Percentiles rank a stretch among this genome's conserved stretches.
Conservation (phyloP, 2,113 vertebrate species). For the Podarcis muralis region DNA sequence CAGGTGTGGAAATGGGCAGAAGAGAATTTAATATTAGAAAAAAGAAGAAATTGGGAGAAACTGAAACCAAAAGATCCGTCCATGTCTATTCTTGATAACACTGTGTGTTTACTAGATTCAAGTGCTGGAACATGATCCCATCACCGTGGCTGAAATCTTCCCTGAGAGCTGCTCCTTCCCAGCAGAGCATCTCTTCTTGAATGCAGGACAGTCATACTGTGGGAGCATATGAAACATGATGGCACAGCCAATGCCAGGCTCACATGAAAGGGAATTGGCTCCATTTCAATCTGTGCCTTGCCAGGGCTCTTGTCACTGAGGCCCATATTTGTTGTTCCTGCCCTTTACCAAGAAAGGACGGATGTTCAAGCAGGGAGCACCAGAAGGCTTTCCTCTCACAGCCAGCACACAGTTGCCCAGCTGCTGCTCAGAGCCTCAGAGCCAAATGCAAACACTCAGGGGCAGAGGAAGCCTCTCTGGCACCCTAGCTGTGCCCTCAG, state of each 20-base stretch:
- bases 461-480: not conserved
- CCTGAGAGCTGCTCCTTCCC: too few species aligned
- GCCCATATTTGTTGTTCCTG: too few species aligned
- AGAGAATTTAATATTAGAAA: too few species aligned
- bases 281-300: not conserved
- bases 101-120: too few species aligned
- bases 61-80: too few species aligned
- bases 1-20: too few species aligned
- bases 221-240: fast-evolving
- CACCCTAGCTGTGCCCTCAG: not conserved
- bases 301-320: too few species aligned
- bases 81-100: too few species aligned
- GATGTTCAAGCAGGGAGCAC: not conserved
- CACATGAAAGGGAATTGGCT: not conserved
- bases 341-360: not conserved
- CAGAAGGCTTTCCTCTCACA: not conserved
- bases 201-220: not conserved
- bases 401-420: not conserved
- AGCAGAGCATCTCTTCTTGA: not conserved
- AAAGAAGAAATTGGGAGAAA: too few species aligned
- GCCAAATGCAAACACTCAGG: not conserved
- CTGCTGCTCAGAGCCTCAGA: not conserved
- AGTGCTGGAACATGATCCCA: too few species aligned
- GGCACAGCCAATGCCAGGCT: fast-evolving
- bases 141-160: too few species aligned